A percentile compares a stretch with the other conserved stretches of the same genome.
These are phyloP conservation scores for Trididemnum nubilum DNA, from an alignment of 23 tunicate genomes.

Conservation along the genomic window DNA sequence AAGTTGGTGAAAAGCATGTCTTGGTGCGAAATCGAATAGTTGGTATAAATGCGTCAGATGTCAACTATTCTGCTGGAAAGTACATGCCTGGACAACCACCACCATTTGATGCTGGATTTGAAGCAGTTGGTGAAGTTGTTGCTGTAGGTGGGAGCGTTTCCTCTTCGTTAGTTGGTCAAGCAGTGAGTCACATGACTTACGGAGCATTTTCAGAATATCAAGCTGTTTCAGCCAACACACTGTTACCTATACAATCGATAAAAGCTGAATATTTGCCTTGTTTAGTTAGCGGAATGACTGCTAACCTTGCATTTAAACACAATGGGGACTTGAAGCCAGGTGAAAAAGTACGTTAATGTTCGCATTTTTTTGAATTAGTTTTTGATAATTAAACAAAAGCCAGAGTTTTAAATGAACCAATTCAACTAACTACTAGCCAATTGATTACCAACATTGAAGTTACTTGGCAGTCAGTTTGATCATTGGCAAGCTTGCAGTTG, in stretches of 20 bases:
- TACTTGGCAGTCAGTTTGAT: background rate
- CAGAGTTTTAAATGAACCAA: too few species aligned
- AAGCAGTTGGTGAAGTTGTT: conserved; percentile 96
- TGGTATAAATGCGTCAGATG: conserved; percentile 94
- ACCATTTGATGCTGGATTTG: conserved; percentile 95
- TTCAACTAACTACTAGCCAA: too few species aligned
- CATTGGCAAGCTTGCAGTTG: too few species aligned
- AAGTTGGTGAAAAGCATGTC: conserved; percentile 35
- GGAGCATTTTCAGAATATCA: conserved; percentile 96
- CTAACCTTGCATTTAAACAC: conserved; percentile 67
- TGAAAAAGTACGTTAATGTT: conserved; percentile 39
- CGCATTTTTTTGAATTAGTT: too few species aligned
- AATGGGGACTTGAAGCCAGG: conserved; percentile 56
- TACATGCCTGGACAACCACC: conserved; percentile 66
- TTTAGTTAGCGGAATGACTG: conserved; percentile 95
- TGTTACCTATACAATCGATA: conserved; percentile 48
- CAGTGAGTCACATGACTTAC: conserved; percentile 76
- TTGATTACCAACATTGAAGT: too few species aligned
- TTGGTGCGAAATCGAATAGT: conserved; percentile 73
- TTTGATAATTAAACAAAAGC: too few species aligned
- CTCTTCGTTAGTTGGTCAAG: conserved; percentile 45
- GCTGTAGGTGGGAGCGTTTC: conserved; percentile 66
- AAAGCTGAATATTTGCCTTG: conserved; percentile 80
- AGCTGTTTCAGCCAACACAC: conserved; percentile 30
- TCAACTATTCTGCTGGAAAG: conserved; percentile 90